Evolutionary conservation across 1,140 invertebrate genomes (phyloP), one percentile per base, ranked within the genome.

Genomic region (Sminthurides bifidus): DNA sequence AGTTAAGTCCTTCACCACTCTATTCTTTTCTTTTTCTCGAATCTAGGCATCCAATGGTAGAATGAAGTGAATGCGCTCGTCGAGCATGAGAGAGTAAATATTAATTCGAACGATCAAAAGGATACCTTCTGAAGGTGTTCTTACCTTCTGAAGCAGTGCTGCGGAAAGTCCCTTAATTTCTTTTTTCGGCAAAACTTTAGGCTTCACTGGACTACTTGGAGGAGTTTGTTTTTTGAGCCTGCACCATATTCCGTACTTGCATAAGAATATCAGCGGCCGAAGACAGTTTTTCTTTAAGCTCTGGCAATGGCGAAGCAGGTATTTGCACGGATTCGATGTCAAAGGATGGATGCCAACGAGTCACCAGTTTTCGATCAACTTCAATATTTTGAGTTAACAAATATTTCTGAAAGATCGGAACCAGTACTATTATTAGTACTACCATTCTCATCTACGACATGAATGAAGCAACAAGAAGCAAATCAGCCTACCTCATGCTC

Each of bases 301-400:
- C 46, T 5, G 46, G 46, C 17, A 49, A 19, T 31, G 10, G 12
- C 6, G 27, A n/a, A 8, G 46, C 5, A 3, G 46, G 46, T 15
- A 49, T 49, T 35, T 49, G 46, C 8, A 49, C 3, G 24, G 14
- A 5, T 8, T 49, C 46, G 3, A 49, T 30, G 17, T 31, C 8
- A 19, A 49, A 49, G 8, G 46, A 49, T 14, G 46, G 46, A 49
- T 49, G 46, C 46, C 46, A 49, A 3, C 46, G 46, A n/a, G 46
- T 49, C 4, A 49, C 46, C 3, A 29, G 30, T 8, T 33, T 49
- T 3, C 10, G 46, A 49, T 49, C 46, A 33, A 49, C 46, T 49
- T 49, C 46, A 19, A 49, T 49, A 21, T 49, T 49, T 5, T 33
- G 31, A n/a, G 46, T 33, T 26, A 33, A 33, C 8, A 49, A 21